Evolutionary conservation across 2,113 vertebrate genomes (phyloP).

Genomic region (Scomber japonicus): DNA sequence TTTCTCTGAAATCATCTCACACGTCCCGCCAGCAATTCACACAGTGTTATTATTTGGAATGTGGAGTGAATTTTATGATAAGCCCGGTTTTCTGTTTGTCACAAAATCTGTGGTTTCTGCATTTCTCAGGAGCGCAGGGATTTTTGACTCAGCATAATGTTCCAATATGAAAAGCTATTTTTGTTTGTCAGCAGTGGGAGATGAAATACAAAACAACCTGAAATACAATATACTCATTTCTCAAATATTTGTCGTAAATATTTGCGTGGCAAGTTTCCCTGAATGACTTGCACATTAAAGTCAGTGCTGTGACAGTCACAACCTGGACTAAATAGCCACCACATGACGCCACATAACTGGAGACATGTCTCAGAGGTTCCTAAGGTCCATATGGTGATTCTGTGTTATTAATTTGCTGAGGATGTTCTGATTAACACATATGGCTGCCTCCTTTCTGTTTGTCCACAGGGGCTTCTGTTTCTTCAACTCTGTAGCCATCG

Average conservation of each 20-base stretch:
- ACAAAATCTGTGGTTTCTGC: slow-evolving; percentile 43
- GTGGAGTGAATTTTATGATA: slow-evolving; percentile 50
- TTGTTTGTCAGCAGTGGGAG: slow-evolving; percentile 52
- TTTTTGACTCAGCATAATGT: slow-evolving; percentile 41
- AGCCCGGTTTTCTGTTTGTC: slow-evolving; percentile 52
- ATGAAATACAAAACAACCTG: slow-evolving; percentile 23
- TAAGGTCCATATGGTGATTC: slow-evolving; percentile 58
- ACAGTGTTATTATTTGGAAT: slow-evolving; percentile 46
- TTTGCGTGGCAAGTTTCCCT: slow-evolving; percentile 49
- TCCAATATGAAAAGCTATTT: slow-evolving; percentile 34
- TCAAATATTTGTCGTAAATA: slow-evolving; percentile 45
- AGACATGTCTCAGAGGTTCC: slow-evolving; percentile 61
- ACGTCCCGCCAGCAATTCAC: slow-evolving; percentile 39
- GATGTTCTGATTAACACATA: slow-evolving; percentile 69
- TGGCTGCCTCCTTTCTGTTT: slow-evolving; percentile 68
- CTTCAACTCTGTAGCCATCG: slow-evolving; percentile 96
- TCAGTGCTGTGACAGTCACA: slow-evolving; percentile 45
- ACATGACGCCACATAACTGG: slow-evolving; percentile 23
- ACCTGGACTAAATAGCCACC: slow-evolving; percentile 46
- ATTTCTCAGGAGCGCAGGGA: slow-evolving; percentile 22
- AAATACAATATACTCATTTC: slow-evolving; percentile 36
- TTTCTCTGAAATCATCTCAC: slow-evolving; percentile 60
- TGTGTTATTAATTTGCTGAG: slow-evolving; percentile 60
- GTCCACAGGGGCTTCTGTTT: slow-evolving; percentile 92
- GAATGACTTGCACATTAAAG: slow-evolving; percentile 26